A percentile compares a stretch with the other conserved stretches of the same genome.
phyloP scores from a whole-genome alignment of 2,888 invertebrate species.

The Elgonia sp. region DNA sequence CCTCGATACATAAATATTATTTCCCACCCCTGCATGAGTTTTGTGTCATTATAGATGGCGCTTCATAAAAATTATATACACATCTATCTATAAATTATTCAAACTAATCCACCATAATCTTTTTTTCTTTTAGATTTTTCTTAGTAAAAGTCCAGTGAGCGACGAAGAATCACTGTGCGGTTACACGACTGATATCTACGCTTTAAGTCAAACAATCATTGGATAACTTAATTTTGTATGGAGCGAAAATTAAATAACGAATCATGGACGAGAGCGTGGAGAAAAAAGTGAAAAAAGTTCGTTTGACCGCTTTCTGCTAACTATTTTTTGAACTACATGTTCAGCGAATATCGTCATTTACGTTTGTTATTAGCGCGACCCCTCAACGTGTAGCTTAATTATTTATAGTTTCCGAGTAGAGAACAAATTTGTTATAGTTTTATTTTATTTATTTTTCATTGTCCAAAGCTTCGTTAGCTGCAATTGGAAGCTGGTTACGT shows the following conservation, averaged over 20 bases:
- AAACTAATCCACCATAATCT: too few relatives aligned
- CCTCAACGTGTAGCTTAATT: constrained; percentile 1
- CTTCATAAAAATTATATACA: too few relatives aligned
- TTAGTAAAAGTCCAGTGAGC: constrained; percentile 73
- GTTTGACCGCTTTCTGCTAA: constrained; percentile 29
- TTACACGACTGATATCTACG: constrained; percentile 83
- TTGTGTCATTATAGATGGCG: too few relatives aligned
- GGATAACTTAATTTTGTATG: constrained; percentile 57
- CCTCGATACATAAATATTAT: too few relatives aligned
- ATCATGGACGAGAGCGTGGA: neutral
- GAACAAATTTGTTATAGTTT: constrained; percentile 49
- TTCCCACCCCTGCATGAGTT: too few relatives aligned
- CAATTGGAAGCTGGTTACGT: too few relatives aligned
- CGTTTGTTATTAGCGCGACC: neutral
- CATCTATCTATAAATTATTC: too few relatives aligned
- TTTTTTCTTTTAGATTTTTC: constrained; percentile 72
- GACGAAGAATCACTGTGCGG: constrained; percentile 77
- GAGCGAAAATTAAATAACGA: constrained; percentile 36
- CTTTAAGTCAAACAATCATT: constrained; percentile 76
- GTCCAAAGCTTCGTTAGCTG: neutral
- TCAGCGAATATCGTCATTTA: constrained; percentile 22
- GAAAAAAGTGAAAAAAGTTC: constrained; percentile 10
- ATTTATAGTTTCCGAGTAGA: constrained; percentile 46
- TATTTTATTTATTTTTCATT: constrained; percentile 24
- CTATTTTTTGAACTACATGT: constrained; percentile 22